phyloP scores from a whole-genome alignment of 1,140 invertebrate genomes.

The Drosophila lini region DNA sequence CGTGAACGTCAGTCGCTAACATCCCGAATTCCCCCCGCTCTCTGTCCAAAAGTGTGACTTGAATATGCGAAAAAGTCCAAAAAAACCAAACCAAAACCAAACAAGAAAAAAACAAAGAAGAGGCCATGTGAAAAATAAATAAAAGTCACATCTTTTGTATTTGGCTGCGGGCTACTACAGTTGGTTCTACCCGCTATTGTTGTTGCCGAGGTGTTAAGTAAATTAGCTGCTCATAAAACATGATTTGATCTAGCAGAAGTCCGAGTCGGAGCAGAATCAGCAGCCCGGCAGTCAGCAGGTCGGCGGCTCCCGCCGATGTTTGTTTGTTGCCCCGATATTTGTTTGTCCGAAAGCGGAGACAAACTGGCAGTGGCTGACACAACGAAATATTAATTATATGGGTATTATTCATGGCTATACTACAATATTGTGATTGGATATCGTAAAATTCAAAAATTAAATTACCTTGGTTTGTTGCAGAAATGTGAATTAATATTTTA shows the following conservation, averaged over 20 bases:
- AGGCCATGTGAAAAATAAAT: slow-evolving; percentile 80
- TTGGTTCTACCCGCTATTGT: slow-evolving; percentile 44
- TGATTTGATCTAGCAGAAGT: slow-evolving; percentile 73
- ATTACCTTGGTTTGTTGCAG: background rate
- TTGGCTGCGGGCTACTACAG: slow-evolving; percentile 60
- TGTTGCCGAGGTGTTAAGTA: slow-evolving; percentile 77
- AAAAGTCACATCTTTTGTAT: slow-evolving; percentile 59
- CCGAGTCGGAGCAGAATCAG: slow-evolving; percentile 50
- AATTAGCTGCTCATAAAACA: slow-evolving; percentile 83
- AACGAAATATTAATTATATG: slow-evolving; percentile 31
- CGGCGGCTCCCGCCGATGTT: slow-evolving; percentile 21
- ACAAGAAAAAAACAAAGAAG: slow-evolving; percentile 51
- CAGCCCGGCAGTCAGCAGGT: slow-evolving; percentile 22
- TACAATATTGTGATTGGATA: slow-evolving; percentile 1
- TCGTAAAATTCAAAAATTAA: background rate
- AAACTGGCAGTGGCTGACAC: slow-evolving; percentile 64
- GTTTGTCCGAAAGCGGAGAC: slow-evolving; percentile 67
- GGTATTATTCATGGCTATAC: slow-evolving; percentile 16
- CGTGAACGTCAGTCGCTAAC: slow-evolving; percentile 30
- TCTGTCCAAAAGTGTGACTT: slow-evolving; percentile 45
- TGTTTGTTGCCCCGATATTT: slow-evolving; percentile 45
- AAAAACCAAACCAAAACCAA: slow-evolving; percentile 18
- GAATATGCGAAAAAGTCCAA: slow-evolving; percentile 28
- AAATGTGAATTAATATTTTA: background rate
- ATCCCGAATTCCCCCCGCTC: slow-evolving; percentile 3